Evolutionary conservation across 2,888 invertebrate genomes (phyloP).

Genomic region (Panorpa germanica): DNA sequence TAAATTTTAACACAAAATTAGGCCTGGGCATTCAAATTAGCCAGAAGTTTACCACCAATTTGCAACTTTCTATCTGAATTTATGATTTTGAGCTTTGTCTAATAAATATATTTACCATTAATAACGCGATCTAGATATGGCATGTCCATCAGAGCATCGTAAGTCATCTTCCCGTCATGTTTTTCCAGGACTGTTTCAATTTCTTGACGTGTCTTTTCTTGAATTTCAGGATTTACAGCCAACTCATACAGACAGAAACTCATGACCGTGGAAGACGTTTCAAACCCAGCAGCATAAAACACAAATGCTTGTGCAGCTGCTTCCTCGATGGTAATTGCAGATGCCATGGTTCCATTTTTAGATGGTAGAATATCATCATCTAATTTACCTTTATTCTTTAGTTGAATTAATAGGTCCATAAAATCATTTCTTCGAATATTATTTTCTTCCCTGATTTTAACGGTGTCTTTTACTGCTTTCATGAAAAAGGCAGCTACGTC

Average conservation of each 20-base stretch:
- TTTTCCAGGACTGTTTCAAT: constrained; percentile 16
- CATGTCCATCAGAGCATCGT: constrained; percentile 20
- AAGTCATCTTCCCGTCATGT: constrained; percentile 17
- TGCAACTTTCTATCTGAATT: no score
- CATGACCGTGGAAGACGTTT: constrained; percentile 22
- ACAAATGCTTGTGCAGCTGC: constrained; percentile 20
- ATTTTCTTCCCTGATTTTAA: constrained; percentile 16
- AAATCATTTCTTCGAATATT: constrained; percentile 17
- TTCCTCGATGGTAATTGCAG: constrained; percentile 7
- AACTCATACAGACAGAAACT: constrained; percentile 20
- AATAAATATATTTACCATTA: no score
- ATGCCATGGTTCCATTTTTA: no score
- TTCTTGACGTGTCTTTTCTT: constrained; percentile 19
- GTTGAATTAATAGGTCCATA: constrained; percentile 16
- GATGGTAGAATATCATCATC: no score
- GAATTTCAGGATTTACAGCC: constrained; percentile 20
- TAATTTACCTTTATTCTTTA: constrained; percentile 11
- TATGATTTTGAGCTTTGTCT: no score
- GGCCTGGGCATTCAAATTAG: no score
- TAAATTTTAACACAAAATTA: no score
- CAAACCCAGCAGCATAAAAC: constrained; percentile 25
- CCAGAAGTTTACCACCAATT: background rate
- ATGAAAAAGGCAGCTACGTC: constrained; percentile 17
- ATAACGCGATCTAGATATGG: constrained; percentile 20
- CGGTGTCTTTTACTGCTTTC: constrained; percentile 15